Evolutionary conservation across 2,888 invertebrate species (phyloP).

Genomic region (Plusia festucae): DNA sequence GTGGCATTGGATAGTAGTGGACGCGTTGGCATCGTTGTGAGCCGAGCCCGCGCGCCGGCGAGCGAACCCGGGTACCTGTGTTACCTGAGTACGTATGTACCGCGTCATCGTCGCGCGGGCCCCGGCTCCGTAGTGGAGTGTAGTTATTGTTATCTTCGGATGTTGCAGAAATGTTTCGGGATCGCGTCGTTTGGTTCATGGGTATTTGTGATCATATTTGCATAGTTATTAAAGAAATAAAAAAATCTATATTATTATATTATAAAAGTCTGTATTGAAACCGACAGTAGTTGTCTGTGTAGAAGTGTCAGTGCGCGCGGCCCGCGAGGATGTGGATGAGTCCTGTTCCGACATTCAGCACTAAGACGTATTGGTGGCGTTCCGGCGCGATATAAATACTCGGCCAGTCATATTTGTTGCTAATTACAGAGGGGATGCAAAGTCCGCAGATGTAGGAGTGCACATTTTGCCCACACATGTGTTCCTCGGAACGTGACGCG

Average conservation of each 20-base stretch:
- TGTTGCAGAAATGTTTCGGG: slow-evolving; percentile 75
- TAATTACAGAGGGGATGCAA: slow-evolving; percentile 66
- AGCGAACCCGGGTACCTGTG: no score
- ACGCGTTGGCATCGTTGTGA: slow-evolving; percentile 54
- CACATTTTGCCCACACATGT: slow-evolving; percentile 40
- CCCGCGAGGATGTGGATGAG: slow-evolving; percentile 36
- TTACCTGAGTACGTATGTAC: background rate
- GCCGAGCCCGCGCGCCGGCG: slow-evolving; percentile 24
- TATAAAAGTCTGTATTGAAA: slow-evolving; percentile 77
- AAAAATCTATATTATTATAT: slow-evolving; percentile 83
- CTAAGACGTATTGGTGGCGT: slow-evolving; percentile 48
- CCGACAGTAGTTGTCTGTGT: slow-evolving; percentile 74
- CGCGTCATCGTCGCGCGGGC: slow-evolving; percentile 16
- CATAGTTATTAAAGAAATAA: slow-evolving; percentile 84
- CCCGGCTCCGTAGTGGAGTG: slow-evolving; percentile 65
- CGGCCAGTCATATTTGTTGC: slow-evolving; percentile 67
- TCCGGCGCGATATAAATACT: slow-evolving; percentile 74
- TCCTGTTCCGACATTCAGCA: slow-evolving; percentile 21
- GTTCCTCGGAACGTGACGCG: slow-evolving; percentile 61
- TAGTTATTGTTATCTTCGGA: slow-evolving; percentile 81
- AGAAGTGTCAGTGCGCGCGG: slow-evolving; percentile 61
- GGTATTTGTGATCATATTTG: slow-evolving; percentile 87
- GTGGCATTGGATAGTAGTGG: slow-evolving; percentile 84
- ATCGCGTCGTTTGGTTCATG: slow-evolving; percentile 85
- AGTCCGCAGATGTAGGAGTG: slow-evolving; percentile 47